Base-by-base conservation (phyloP, 2,888 invertebrate species). In the Plebejus argus region DNA sequence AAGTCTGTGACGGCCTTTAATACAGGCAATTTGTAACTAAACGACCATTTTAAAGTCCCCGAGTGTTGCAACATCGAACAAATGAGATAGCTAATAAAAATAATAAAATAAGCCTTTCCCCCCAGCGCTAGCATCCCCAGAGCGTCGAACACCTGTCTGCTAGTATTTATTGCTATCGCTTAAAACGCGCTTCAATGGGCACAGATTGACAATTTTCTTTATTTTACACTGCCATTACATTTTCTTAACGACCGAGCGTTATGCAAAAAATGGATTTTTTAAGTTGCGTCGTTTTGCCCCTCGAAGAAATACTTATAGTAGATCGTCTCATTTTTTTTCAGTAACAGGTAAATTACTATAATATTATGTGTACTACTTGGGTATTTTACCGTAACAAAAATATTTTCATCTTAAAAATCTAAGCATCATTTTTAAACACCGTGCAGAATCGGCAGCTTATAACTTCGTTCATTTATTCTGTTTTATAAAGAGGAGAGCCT, bases 101-200 rank as follows among this genome's bases (percentile, higher is more conserved):
- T 90, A 91, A 91, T 90, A 92, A 90, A 84, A 88, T 85, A 91
- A 93, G 92, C 92, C 92, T 92, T 93, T 92, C 89, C 88, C 86
- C 86, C 84, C 86, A 90, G 90, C 83, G 87, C 84, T 84, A 85
- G 80, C 88, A 88, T 23, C 72, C 72, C 72, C 12, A 5, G 72
- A 58, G 66, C 66, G 33, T 20, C 86, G 85, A 86, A 85, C 89
- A 91, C 91, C 91, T 91, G 89, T 84, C 84, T 88, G 88, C 83
- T 84, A 84, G 88, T 90, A 92, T 92, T 92, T 92, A 92, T 90
- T 82, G 86, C 84, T 78, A 85, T 87, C 86, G 84, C 86, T 90
- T 84, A 83, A 80, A 80, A 77, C 79, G 84, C 85, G 90, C 84
- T 84, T 90, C 88, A 92, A 89, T 91, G 84, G 87, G 81, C 81